Evolutionary conservation across 1,140 invertebrate species (phyloP).

Genomic region (Drosophila pseudoobscura): DNA sequence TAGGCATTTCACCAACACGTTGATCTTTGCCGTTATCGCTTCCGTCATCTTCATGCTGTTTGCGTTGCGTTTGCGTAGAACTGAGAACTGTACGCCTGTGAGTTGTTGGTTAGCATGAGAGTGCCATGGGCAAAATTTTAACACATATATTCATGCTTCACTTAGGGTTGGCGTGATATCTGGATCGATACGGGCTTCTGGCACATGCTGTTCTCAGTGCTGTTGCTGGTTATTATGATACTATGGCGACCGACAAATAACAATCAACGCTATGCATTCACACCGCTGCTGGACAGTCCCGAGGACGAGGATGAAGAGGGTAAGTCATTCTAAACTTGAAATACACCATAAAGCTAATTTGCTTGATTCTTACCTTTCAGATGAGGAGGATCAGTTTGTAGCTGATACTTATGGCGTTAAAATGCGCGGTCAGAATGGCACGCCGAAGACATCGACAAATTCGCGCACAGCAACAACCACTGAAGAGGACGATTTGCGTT

Average conservation of each 20-base stretch:
- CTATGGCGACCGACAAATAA: conserved; percentile 97
- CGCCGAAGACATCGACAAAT: conserved; percentile 46
- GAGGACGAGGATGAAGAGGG: conserved; percentile 90
- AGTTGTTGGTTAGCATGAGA: conserved; percentile 83
- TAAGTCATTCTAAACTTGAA: conserved; percentile 11
- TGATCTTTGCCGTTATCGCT: conserved; percentile 94
- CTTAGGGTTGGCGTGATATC: conserved; percentile 93
- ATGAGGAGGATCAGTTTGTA: conserved; percentile 91
- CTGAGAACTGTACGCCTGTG: conserved; percentile 88
- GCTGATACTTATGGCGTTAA: conserved; percentile 94
- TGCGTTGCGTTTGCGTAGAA: conserved; percentile 91
- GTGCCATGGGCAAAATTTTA: not conserved
- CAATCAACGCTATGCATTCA: conserved; percentile 97
- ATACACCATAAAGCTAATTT: not conserved
- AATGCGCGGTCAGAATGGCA: conserved; percentile 85
- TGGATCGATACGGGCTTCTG: conserved; percentile 97
- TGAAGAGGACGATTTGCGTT: conserved; percentile 92
- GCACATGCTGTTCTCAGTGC: conserved; percentile 95
- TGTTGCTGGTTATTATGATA: conserved; percentile 96
- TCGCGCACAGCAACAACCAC: conserved; percentile 83
- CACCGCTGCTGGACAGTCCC: conserved; percentile 93
- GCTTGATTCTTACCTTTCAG: not conserved
- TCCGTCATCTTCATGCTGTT: conserved; percentile 96
- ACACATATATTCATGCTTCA: not conserved
- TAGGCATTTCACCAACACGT: conserved; percentile 95